Percentiles rank a stretch among this genome's conserved stretches.
Conservation (phyloP, 2,797 vertebrate species). For the Anguilla megastoma region DNA sequence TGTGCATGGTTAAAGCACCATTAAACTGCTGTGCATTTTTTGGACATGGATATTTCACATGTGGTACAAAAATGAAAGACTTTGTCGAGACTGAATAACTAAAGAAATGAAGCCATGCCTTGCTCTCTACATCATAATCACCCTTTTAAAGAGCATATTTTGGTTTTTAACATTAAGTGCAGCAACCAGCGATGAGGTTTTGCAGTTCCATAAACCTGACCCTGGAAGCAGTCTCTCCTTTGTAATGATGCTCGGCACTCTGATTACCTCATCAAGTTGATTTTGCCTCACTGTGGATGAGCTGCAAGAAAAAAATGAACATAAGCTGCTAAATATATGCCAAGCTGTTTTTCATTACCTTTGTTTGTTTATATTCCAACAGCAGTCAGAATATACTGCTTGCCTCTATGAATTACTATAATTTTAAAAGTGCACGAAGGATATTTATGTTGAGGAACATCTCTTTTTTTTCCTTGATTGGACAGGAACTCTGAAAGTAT, state of each 20-base stretch:
- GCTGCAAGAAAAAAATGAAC: conserved; percentile 19
- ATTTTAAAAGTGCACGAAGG: neutral
- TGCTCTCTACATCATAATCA: neutral
- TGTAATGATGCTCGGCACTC: conserved; percentile 18
- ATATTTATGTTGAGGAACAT: neutral
- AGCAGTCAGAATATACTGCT: neutral
- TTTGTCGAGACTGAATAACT: neutral
- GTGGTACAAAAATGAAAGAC: neutral
- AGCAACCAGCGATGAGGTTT: neutral
- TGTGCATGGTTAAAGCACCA: neutral
- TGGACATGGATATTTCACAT: neutral
- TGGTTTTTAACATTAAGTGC: conserved; percentile 2
- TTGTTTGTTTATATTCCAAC: conserved; percentile 6
- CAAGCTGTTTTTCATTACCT: conserved; percentile 21
- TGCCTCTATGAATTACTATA: neutral
- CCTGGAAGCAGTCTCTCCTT: neutral
- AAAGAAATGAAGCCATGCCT: neutral
- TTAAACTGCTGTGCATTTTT: neutral
- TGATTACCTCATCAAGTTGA: conserved; percentile 19
- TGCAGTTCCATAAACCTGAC: neutral
- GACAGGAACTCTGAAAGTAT: neutral
- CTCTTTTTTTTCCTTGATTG: neutral
- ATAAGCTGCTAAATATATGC: conserved; percentile 9
- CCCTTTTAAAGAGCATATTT: neutral
- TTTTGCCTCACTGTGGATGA: conserved; percentile 16